phyloP scores from a whole-genome alignment of 2,888 invertebrate genomes.

The Synanthedon myopaeformis region DNA sequence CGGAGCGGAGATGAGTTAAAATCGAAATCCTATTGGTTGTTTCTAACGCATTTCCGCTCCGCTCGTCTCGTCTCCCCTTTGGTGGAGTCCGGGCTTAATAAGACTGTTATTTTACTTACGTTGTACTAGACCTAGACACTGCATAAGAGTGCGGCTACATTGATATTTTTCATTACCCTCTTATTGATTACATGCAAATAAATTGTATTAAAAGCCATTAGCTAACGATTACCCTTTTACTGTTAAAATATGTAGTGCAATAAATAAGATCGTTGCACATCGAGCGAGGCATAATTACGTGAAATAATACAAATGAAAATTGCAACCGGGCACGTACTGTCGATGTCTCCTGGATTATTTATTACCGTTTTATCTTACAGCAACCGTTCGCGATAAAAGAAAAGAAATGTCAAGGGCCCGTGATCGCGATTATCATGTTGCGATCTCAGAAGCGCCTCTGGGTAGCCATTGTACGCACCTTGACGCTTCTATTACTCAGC shows the following conservation, averaged over 20 bases:
- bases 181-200: conserved; percentile 15
- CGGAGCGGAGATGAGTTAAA: no score
- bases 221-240: conserved; percentile 35
- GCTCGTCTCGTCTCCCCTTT: no score
- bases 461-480: conserved; percentile 19
- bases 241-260: conserved; percentile 24
- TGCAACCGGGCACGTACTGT: conserved; percentile 51
- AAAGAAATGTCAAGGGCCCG: conserved; percentile 59
- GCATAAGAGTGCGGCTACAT: neutral
- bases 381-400: conserved; percentile 62
- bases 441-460: conserved; percentile 50
- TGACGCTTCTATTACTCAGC: conserved; percentile 8
- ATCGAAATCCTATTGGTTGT: no score
- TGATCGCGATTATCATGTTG: conserved; percentile 62
- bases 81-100: no score
- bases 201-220: conserved; percentile 28
- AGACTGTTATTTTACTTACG: no score
- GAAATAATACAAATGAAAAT: conserved; percentile 56
- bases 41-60: no score
- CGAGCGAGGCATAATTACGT: conserved; percentile 52
- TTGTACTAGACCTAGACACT: no score
- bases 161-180: neutral
- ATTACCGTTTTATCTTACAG: conserved; percentile 60
- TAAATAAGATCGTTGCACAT: conserved; percentile 40
- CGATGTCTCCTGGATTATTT: conserved; percentile 56